phyloP scores from a whole-genome alignment of 2,888 invertebrate species.

The Oscheius onirici region DNA sequence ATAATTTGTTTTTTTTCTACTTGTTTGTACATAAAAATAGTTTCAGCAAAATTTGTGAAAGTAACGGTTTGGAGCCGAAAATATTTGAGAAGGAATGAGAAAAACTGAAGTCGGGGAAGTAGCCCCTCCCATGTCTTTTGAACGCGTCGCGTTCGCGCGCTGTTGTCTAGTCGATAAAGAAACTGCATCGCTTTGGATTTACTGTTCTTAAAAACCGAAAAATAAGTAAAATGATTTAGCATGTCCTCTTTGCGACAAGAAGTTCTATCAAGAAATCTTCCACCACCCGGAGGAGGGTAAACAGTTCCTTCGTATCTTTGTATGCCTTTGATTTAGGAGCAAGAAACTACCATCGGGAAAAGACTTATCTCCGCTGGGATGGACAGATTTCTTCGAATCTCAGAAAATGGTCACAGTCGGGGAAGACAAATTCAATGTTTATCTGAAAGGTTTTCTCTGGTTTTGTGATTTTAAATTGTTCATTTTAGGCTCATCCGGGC shows the following conservation, averaged over 20 bases:
- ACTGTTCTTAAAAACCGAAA: neutral
- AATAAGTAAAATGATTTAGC: no score
- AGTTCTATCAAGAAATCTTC: slow-evolving; percentile 13
- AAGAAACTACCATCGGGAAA: slow-evolving; percentile 21
- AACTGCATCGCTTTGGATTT: no score
- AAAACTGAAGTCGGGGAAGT: no score
- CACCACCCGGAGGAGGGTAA: slow-evolving; percentile 13
- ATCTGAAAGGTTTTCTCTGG: slow-evolving; percentile 68
- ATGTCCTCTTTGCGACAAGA: slow-evolving; percentile 10
- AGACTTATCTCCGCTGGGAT: slow-evolving; percentile 65
- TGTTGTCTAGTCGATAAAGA: no score
- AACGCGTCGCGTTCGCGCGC: no score
- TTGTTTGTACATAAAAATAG: no score
- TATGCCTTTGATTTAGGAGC: neutral
- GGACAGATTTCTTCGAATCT: slow-evolving; percentile 67
- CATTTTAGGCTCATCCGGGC: slow-evolving; percentile 74
- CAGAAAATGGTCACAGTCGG: slow-evolving; percentile 48
- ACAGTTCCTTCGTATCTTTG: neutral
- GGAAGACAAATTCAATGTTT: slow-evolving; percentile 66
- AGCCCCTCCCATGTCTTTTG: no score
- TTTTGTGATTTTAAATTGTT: no score
- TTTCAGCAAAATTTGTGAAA: no score
- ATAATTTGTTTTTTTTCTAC: no score
- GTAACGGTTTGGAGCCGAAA: no score
- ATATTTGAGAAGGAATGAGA: no score